Base-by-base conservation (phyloP, 2,888 invertebrate genomes). In the Polymixis flavicincta region DNA sequence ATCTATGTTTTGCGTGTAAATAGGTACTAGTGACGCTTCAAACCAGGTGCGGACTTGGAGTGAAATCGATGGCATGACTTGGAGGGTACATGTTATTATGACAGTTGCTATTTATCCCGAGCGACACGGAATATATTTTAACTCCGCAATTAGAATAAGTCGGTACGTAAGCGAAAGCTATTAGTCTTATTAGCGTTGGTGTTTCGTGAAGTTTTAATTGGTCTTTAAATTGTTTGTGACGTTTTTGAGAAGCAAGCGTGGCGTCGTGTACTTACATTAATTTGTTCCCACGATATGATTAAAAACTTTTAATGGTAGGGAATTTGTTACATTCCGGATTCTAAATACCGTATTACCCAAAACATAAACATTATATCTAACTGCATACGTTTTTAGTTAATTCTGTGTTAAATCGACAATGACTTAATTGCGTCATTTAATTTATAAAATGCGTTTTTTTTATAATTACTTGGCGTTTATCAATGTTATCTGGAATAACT, bases 1-100 rank as follows among this genome's bases (percentile, higher is more conserved):
- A 95, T 94, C 93, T 93, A 93, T 94, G 94, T 95, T 96, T 95
- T 93, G 95, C 94, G 92, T 94, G 95, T 95, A 96, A 96, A 95
- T 94, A 95, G 93, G 93, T 91, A 89, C 88, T 93, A 93, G 94
- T 95, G 94, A 95, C 92, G 93, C 93, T 93, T 94, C 92, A 94
- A 92, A 90, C 96, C 96, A 96, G 96, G 96, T 96, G 96, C 93
- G 88, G 93, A 92, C 90, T 93, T 83, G 89, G 89, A 90, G 91
- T 91, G 91, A 94, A 94, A 94, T 94, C 94, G 92, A 94, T 94
- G 94, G 91, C 92, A 88, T 89, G 93, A 92, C 92, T 91, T 91
- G 90, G 89, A 91, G 95, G 94, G 94, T 93, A 93, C 93, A 93
- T 93, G 91, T 92, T 95, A 95, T 95, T 95, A 93, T 95, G 94